Conservation (phyloP, 23 tunicate genomes). For the Trididemnum clinides region DNA sequence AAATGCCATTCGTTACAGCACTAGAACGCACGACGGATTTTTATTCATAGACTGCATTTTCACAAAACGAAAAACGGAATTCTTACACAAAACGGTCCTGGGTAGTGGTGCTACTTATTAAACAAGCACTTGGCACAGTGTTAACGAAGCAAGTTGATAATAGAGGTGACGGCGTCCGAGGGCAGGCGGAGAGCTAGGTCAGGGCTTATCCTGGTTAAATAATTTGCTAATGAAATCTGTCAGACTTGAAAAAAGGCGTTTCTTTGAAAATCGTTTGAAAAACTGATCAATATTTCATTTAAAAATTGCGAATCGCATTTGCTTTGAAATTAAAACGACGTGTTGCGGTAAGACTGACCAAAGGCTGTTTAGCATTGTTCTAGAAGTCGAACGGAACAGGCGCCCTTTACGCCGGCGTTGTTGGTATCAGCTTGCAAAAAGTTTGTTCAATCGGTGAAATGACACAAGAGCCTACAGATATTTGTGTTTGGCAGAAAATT, state of each 20-base stretch:
- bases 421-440: conserved; percentile 12
- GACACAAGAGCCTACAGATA: no score
- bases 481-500: no score
- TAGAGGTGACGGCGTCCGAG: neutral
- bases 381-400: neutral
- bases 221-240: neutral
- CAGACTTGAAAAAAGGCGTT: neutral
- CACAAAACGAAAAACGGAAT: no score
- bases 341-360: no score
- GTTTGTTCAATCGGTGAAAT: no score
- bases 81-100: no score
- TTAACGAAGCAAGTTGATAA: conserved; percentile 17
- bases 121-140: neutral
- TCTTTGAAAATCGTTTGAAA: neutral
- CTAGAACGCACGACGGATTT: neutral
- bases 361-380: neutral
- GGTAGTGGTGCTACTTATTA: no score
- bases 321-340: conserved; percentile 2
- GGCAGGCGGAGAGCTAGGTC: neutral
- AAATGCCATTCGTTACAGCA: neutral
- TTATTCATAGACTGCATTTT: no score
- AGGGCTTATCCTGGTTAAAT: no score
- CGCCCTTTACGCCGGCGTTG: conserved; percentile 33
- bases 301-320: neutral
- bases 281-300: neutral